Base-by-base conservation (phyloP, 2,797 vertebrate genomes). In the Darevskia mixta region DNA sequence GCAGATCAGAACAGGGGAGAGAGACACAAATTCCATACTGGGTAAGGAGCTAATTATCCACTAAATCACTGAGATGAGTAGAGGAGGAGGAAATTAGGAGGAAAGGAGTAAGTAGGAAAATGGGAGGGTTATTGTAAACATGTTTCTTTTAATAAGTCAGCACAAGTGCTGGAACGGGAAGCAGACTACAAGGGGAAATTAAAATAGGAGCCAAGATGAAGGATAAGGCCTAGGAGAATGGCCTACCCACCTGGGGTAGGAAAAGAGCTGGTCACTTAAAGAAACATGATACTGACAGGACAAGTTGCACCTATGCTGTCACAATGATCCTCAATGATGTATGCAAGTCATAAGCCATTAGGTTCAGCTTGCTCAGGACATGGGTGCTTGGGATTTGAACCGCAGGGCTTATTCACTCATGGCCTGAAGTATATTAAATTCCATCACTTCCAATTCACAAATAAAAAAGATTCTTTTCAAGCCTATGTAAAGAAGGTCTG, bases 311-410 rank as follows among this genome's bases (percentile, higher is more conserved):
- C 64, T 25, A 76, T 55, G 88, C 38, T 86, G 83, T 89, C 83
- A 89, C 79, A 89, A 86, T 89, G 78, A 66, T 86, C 61, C 11
- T 67, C 79, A 79, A 75, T 89, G 83, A 86, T 89, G 88, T 86
- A 89, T 85, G 69, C 69, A 76, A 81, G 69, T 75, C 87, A 85
- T 80, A 80, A 45, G 32, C 66, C 72, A 87, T 76, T 55, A 38
- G 5, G 11, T 38, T 32, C 38, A 75, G 72, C 41, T 66, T 76
- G 61, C 55, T 66, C 71, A n/a, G 78, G 29, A 27, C 81, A 41
- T 13, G 69, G 49, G 29, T 81, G 69, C 9, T 35, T 73, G 41
- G 29, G 41, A 80, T 80, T 64, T 84, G 18, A 18, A 67, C 41
- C 8, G 45, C 25, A 83, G n/a, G 25, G 6, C 61, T 35, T 41